Evolutionary conservation across 2,797 vertebrate genomes (phyloP).

Genomic region (Poeciliopsis presidionis): DNA sequence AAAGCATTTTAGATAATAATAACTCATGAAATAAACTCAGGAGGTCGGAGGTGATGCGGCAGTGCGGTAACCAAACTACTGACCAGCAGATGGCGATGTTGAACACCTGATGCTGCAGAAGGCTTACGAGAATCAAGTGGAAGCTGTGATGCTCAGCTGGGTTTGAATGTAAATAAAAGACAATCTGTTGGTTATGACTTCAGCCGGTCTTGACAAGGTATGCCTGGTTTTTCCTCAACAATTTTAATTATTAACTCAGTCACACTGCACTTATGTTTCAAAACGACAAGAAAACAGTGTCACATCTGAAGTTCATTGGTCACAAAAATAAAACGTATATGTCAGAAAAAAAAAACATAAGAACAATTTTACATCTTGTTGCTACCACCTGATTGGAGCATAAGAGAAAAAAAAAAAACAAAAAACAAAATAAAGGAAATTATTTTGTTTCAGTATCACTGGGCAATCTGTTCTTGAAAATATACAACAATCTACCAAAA

Average conservation of each 20-base stretch:
- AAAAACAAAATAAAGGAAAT: background rate
- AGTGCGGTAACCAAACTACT: background rate
- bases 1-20: constrained; percentile 9
- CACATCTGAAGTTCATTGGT: background rate
- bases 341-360: background rate
- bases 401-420: background rate
- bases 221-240: background rate
- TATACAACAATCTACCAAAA: background rate
- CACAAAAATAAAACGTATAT: background rate
- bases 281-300: constrained; percentile 5
- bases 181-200: constrained; percentile 12
- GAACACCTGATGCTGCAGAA: constrained; percentile 8
- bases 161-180: constrained; percentile 4
- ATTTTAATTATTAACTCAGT: background rate
- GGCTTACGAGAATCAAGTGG: background rate
- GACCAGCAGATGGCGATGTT: constrained; percentile 56
- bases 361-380: background rate
- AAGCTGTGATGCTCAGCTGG: background rate
- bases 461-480: background rate
- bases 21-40: constrained; percentile 19
- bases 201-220: background rate
- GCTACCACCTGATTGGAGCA: background rate
- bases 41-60: background rate
- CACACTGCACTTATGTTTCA: background rate
- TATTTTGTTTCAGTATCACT: background rate